phyloP scores from a whole-genome alignment of 2,113 vertebrate genomes.

The Motacilla alba region DNA sequence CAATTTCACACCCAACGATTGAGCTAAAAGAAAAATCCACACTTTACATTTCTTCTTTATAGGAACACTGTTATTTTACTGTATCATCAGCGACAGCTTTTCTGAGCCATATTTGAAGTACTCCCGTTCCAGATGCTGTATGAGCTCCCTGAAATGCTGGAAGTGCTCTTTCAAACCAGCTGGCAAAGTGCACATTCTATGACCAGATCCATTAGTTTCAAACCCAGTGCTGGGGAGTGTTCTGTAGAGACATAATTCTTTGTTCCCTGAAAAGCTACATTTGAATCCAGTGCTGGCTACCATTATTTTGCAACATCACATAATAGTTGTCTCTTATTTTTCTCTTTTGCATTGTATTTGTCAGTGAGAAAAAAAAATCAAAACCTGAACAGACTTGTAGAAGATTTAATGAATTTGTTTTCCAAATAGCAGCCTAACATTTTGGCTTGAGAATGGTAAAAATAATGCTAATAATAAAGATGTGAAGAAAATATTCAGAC shows the following conservation, averaged over 20 bases:
- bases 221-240: neutral
- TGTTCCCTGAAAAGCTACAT: neutral
- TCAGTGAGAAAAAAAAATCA: neutral
- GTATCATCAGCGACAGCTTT: neutral
- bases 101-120: neutral
- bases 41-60: conserved; percentile 17
- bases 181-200: neutral
- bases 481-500: neutral
- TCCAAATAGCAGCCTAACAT: neutral
- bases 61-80: neutral
- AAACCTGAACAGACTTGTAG: neutral
- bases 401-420: neutral
- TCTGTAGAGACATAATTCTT: neutral
- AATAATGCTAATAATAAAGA: neutral
- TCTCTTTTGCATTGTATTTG: neutral
- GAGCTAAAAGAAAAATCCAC: conserved; percentile 44
- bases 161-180: neutral
- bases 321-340: neutral
- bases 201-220: neutral
- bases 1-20: conserved; percentile 49
- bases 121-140: neutral
- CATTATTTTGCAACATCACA: neutral
- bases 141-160: neutral
- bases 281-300: neutral
- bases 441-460: neutral